Percentiles rank a stretch among this genome's conserved stretches.
These are phyloP conservation scores for Erythrocercus mccallii DNA, from an alignment of 2,113 vertebrate species.

Conservation along the genomic window DNA sequence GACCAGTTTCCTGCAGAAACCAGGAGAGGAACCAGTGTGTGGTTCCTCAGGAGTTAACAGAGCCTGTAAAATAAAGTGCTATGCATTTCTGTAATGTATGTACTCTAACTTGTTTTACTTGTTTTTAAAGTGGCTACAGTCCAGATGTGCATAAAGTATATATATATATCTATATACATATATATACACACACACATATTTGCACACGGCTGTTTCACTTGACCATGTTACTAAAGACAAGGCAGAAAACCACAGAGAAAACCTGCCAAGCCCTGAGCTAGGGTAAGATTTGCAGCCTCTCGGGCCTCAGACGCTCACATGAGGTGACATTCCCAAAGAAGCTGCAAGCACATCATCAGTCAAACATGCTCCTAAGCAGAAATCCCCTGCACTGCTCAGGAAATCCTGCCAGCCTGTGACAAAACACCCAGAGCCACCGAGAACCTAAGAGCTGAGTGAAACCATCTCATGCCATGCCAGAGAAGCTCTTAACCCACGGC, in stretches of 20 bases:
- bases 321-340: background rate
- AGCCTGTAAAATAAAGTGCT: background rate
- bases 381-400: background rate
- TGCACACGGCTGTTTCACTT: background rate
- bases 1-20: background rate
- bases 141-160: background rate
- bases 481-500: background rate
- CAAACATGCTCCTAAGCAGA: background rate
- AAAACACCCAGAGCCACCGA: background rate
- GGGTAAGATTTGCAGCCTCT: background rate
- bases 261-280: background rate
- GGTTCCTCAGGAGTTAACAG: background rate
- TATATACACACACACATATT: background rate
- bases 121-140: background rate
- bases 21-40: background rate
- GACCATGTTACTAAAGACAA: background rate
- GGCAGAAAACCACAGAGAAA: background rate
- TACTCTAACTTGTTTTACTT: background rate
- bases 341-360: background rate
- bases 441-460: background rate
- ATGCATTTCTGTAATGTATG: background rate
- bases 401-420: background rate
- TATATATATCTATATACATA: background rate
- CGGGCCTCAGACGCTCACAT: fast-evolving
- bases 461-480: background rate